A percentile compares a stretch with the other conserved stretches of the same genome.
These are phyloP conservation scores for Amphiprion percula DNA, from an alignment of 2,113 vertebrate species.

Conservation along the genomic window DNA sequence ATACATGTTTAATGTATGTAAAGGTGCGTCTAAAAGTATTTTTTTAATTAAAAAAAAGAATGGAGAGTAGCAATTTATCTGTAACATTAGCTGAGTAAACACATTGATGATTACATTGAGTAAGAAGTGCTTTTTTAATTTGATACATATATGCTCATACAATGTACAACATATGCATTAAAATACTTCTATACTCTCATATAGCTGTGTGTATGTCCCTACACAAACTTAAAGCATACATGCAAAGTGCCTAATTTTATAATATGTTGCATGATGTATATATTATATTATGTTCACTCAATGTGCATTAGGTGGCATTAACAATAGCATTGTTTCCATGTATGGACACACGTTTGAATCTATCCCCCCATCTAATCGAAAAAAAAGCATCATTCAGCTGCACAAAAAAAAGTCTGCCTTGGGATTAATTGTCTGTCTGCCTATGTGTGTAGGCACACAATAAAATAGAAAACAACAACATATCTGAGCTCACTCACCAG, in stretches of 20 bases:
- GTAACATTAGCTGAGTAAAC: no score
- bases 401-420: not conserved
- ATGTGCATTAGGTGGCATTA: not conserved
- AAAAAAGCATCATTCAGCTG: not conserved
- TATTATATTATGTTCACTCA: not conserved
- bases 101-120: not conserved
- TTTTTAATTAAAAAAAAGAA: no score
- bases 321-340: no score
- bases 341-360: no score
- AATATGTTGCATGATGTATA: no score
- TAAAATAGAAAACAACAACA: not conserved
- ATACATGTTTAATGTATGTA: no score
- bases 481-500: conserved; percentile 86
- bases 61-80: no score
- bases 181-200: not conserved
- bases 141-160: not conserved
- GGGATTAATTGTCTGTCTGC: not conserved
- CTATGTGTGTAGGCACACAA: not conserved
- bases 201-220: not conserved
- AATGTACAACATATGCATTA: not conserved
- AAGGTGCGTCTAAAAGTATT: no score
- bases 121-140: not conserved
- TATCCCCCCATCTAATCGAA: no score
- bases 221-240: no score
- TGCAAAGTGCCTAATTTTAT: no score